Base-by-base conservation (phyloP, 2,888 invertebrate genomes). In the Cordylochernes scorpioides region DNA sequence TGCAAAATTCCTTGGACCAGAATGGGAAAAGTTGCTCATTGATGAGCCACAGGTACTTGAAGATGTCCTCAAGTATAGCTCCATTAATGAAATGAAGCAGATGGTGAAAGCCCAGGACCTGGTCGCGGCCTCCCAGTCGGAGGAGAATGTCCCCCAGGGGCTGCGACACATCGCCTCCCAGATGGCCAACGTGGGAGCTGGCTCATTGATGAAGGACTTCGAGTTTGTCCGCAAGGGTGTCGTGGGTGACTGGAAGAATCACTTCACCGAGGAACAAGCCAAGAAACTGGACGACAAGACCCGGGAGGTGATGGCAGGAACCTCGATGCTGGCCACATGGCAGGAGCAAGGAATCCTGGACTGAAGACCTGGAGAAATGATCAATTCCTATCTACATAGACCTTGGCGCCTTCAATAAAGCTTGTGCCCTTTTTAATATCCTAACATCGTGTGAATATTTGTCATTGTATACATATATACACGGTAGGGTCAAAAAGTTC, bases 241-340 rank as follows among this genome's bases (percentile, higher is more conserved):
- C n/a, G 48, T 54, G 4, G 54, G 54, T 4, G 54, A 55, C 36
- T 55, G 54, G 54, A 49, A 47, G 35, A 48, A 46, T 25, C 44
- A 51, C 31, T 51, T 55, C 39, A 49, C 50, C 1, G 45, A 48
- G 10, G 42, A 40, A 13, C 38, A 38, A 17, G 33, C 33, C 13
- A 13, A 17, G 24, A 31, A 33, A 29, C 14, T 38, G 26, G 24
- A 33, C 16, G 25, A 34, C 6, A 35, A 25, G 15, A 32, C 33
- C 10, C 8, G 7, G 9, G 35, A 38, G 17, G 31, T 30, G 24
- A 31, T 30, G 2, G 28, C 25, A 10, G 32, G 29, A 4, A 38
- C 35, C 4, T 34, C 34, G 14, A 28, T 38, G n/a, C 30, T 31
- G 5, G 29, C 31, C 3, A 15, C 35, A 3, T 38, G 35, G 33